phyloP scores from a whole-genome alignment of 1,140 invertebrate genomes.

The Sipha flava region DNA sequence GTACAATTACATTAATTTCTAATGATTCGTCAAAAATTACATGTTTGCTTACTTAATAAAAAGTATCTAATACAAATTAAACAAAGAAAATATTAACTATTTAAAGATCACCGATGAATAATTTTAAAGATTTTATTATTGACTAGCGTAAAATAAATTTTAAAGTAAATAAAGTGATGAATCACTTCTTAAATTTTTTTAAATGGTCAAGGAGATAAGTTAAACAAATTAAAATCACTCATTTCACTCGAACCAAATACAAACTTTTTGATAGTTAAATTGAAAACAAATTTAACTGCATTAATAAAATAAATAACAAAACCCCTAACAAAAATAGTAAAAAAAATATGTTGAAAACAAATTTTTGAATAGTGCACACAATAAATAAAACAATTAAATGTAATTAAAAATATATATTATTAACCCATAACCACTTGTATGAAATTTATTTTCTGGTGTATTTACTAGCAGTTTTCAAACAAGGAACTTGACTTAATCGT shows the following conservation, averaged over 20 bases:
- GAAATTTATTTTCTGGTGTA: background rate
- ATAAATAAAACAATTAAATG: background rate
- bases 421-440: background rate
- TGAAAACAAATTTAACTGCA: background rate
- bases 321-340: background rate
- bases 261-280: background rate
- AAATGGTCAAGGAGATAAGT: background rate
- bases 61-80: background rate
- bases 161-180: background rate
- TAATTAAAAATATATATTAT: background rate
- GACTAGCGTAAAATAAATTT: background rate
- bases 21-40: background rate
- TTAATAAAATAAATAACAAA: constrained; percentile 6
- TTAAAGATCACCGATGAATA: constrained; percentile 1
- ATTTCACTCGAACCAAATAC: background rate
- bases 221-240: background rate
- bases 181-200: background rate
- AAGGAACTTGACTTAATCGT: no score
- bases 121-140: background rate
- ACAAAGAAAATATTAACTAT: background rate
- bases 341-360: background rate
- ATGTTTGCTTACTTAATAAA: background rate
- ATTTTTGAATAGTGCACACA: background rate
- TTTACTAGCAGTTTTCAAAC: no score
- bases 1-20: background rate